Evolutionary conservation across 2,113 vertebrate species (phyloP).

Genomic region (Macrotus californicus): DNA sequence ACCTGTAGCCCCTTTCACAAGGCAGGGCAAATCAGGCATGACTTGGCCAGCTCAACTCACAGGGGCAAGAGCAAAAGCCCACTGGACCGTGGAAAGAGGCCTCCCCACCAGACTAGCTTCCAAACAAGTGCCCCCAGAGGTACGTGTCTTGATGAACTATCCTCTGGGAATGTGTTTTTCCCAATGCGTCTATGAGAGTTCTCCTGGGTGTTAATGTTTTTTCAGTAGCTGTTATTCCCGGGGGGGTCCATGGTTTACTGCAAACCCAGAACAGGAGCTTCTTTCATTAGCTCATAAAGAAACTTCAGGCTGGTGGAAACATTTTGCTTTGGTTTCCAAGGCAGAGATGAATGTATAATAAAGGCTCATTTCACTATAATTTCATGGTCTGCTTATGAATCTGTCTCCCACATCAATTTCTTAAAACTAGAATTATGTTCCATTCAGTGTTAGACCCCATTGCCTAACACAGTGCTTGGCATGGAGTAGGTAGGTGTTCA

Average conservation of each 20-base stretch:
- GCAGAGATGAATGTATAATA: background rate
- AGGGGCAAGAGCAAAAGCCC: background rate
- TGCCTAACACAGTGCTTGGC: background rate
- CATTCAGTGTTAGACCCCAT: background rate
- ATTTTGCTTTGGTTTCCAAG: background rate
- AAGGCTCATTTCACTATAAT: background rate
- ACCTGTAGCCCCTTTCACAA: background rate
- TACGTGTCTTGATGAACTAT: background rate
- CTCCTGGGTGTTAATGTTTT: background rate
- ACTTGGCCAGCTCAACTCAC: background rate
- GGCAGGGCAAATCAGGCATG: background rate
- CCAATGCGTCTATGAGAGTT: background rate
- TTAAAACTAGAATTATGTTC: background rate
- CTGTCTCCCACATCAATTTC: background rate
- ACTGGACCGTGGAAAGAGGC: accelerated
- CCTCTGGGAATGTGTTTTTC: background rate
- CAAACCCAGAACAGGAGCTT: background rate
- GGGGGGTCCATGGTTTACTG: background rate
- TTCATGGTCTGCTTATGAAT: background rate
- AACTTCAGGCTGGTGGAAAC: background rate
- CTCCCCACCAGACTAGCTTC: background rate
- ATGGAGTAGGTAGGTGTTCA: background rate
- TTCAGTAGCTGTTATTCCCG: background rate
- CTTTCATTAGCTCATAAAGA: background rate
- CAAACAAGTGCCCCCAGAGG: background rate